Conservation (phyloP, 2,888 invertebrate genomes). For the Cosmopolites sordidus region DNA sequence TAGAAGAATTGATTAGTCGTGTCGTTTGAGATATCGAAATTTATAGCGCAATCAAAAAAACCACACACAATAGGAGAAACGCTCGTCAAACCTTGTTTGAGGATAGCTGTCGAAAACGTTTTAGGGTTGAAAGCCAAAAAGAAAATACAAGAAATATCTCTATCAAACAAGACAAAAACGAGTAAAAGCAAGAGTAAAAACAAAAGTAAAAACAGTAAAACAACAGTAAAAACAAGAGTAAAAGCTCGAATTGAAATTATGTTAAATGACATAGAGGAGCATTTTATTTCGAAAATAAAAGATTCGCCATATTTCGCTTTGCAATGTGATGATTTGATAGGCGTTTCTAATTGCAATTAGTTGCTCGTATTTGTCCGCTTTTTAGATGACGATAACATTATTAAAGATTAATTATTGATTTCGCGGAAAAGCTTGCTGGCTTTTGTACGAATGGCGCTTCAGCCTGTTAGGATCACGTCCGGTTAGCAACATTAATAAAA, state of each 20-base stretch:
- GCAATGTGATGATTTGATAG: slow-evolving; percentile 8
- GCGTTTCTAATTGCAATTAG: slow-evolving; percentile 6
- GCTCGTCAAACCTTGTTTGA: slow-evolving; percentile 21
- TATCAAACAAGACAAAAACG: slow-evolving; percentile 18
- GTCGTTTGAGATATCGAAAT: slow-evolving; percentile 26
- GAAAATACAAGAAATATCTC: slow-evolving; percentile 17
- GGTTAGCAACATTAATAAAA: too few species aligned
- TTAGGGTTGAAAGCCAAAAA: slow-evolving; percentile 14
- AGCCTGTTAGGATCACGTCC: neutral
- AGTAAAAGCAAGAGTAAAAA: slow-evolving; percentile 12
- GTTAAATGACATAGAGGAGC: slow-evolving; percentile 16
- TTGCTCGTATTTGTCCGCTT: too few species aligned
- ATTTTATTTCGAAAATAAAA: neutral
- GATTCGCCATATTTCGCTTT: too few species aligned
- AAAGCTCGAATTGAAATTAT: slow-evolving; percentile 18
- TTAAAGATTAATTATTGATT: too few species aligned
- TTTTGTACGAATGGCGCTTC: slow-evolving; percentile 22
- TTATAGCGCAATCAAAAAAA: slow-evolving; percentile 27
- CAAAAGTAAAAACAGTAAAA: too few species aligned
- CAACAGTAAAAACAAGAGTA: too few species aligned
- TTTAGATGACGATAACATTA: too few species aligned
- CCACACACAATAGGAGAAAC: slow-evolving; percentile 22
- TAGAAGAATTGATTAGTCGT: slow-evolving; percentile 6
- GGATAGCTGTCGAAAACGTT: slow-evolving; percentile 19
- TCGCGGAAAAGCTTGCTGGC: slow-evolving; percentile 15